Evolutionary conservation across 2,797 vertebrate species (phyloP).

Genomic region (Emydoidea blandingii): DNA sequence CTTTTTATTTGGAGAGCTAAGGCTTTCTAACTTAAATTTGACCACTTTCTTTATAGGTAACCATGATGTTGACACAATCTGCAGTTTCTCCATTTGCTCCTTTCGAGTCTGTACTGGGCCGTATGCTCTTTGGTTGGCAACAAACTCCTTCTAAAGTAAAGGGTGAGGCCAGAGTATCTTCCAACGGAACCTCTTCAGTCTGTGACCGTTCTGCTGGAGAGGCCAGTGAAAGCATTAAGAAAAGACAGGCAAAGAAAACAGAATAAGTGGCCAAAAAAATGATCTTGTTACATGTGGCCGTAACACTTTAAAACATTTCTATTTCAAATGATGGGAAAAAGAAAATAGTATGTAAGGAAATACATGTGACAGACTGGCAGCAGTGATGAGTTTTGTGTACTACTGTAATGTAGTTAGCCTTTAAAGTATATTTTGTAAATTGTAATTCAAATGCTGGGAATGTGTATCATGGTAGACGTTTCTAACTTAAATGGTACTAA

Average conservation of each 20-base stretch:
- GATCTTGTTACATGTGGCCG: not conserved
- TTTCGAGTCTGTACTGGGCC: slow-evolving; percentile 85
- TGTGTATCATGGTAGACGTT: slow-evolving; percentile 65
- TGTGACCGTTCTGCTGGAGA: slow-evolving; percentile 33
- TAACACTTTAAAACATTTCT: slow-evolving; percentile 45
- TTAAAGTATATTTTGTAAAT: slow-evolving; percentile 26
- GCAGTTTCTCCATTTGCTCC: slow-evolving; percentile 83
- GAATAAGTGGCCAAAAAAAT: slow-evolving; percentile 62
- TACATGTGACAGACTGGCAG: slow-evolving; percentile 4
- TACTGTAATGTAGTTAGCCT: slow-evolving; percentile 15
- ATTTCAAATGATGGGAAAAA: slow-evolving; percentile 61
- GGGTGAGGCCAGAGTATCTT: slow-evolving; percentile 75
- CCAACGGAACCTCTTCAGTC: slow-evolving; percentile 62
- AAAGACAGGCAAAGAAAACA: slow-evolving; percentile 79
- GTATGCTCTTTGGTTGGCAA: slow-evolving; percentile 85
- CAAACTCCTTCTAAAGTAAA: slow-evolving; percentile 47
- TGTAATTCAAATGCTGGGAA: slow-evolving; percentile 50
- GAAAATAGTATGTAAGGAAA: slow-evolving; percentile 43
- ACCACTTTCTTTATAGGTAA: slow-evolving; percentile 79
- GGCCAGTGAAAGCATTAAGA: slow-evolving; percentile 50
- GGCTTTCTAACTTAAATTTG: slow-evolving; percentile 22
- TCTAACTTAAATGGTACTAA: slow-evolving; percentile 52
- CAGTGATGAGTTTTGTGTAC: slow-evolving; percentile 26
- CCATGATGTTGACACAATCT: slow-evolving; percentile 89
- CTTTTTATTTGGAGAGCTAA: not conserved